Evolutionary conservation across 2,113 vertebrate genomes (phyloP).

Genomic region (Microcebus ravelobensis): DNA sequence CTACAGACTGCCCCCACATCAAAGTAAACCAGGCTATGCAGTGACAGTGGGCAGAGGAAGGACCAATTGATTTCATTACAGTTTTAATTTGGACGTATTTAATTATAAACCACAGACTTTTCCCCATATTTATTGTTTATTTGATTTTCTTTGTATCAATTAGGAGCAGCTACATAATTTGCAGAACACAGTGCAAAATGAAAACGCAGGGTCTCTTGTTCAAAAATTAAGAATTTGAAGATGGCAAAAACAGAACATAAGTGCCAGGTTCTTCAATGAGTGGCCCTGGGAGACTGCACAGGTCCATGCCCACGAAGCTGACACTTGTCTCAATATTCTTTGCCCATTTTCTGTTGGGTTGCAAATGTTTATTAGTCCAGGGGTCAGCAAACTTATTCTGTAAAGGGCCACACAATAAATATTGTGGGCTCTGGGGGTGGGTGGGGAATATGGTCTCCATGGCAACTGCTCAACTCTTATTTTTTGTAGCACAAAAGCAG

Average conservation of each 20-base stretch:
- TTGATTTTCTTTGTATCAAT: neutral
- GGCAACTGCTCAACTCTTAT: neutral
- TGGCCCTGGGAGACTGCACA: too few species aligned
- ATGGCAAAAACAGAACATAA: neutral
- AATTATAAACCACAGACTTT: neutral
- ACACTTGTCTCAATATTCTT: neutral
- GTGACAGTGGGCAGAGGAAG: neutral
- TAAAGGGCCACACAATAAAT: neutral
- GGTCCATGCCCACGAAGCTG: neutral
- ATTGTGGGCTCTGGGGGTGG: neutral
- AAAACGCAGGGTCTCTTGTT: neutral
- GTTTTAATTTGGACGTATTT: neutral
- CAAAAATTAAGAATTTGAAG: conserved; percentile 31
- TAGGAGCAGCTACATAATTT: neutral
- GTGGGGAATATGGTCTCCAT: neutral
- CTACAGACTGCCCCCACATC: neutral
- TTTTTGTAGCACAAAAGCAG: neutral
- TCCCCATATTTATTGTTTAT: neutral
- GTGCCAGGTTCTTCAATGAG: neutral
- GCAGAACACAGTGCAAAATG: neutral
- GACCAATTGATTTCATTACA: neutral
- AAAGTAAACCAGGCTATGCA: neutral
- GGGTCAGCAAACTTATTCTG: neutral
- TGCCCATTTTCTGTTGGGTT: neutral
- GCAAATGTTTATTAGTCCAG: neutral